Evolutionary conservation across 2,888 invertebrate genomes (phyloP), one percentile per base, ranked within the genome.

Genomic region (Helleia helle): DNA sequence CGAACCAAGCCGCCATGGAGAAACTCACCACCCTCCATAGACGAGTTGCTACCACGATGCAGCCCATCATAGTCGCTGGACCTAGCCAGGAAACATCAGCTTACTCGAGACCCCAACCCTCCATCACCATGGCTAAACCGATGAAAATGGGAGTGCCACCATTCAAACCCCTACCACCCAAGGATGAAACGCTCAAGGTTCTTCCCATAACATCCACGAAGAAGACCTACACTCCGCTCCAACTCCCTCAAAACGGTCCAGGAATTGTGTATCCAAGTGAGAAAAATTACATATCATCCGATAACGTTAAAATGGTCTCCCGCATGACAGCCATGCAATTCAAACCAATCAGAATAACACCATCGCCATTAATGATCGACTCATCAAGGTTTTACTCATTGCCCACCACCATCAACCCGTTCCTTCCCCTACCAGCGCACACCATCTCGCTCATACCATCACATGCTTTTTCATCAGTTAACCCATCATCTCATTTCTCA

Each of bases 101-200:
- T 3, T 54, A 56, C 13, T 48, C 42, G 1, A 62, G 62, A 54
- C 41, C 44, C 4, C 57, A 61, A 3, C 69, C 72, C 9, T 52
- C 70, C 1, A 50, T 72, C 7, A 84, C 87, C 8, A 73, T 87
- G 65, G 87, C 86, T 1, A 86, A 87, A 38, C 86, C 87, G 0
- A 64, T 87, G 54, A 83, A 86, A 2, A 73, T 88, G 71, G 88
- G 88, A 5, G 89, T 94, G 5, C 94, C 94, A 22, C 90, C 93
- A 0, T 94, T 94, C 71, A 91, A 88, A 60, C 94, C 94, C 0
- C 85, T 94, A 49, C 93, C 93, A 29, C 88, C 90, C 2, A 84
- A 84, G 59, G 81, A 84, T 48, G 81, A 83, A 14, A 89, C 88
- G 4, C 83, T 88, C 41, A 73, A 83, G 59, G 86, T 87, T 15